Evolutionary conservation across 2,888 invertebrate genomes (phyloP).

Genomic region (Zygothrica quintamaculata): DNA sequence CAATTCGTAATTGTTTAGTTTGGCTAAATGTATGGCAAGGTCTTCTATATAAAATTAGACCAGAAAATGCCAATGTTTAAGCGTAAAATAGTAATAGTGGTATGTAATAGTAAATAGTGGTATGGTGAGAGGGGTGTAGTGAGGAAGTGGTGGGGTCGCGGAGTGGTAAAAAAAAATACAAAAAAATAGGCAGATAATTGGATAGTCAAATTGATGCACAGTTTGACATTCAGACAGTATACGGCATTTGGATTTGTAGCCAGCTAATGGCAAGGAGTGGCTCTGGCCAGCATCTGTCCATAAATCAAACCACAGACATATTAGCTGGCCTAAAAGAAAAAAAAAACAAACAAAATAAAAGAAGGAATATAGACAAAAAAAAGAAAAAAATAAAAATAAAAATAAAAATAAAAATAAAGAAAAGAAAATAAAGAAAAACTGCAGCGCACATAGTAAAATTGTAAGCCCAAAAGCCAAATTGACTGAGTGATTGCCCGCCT

Average conservation of each 20-base stretch:
- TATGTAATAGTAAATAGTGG: not conserved
- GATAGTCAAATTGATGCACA: constrained; percentile 58
- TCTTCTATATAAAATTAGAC: constrained; percentile 10
- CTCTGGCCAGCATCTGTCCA: constrained; percentile 46
- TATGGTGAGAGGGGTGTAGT: not conserved
- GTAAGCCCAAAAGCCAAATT: constrained; percentile 68
- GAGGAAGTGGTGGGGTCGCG: not conserved
- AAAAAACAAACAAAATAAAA: not conserved
- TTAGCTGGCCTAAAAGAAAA: constrained; percentile 41
- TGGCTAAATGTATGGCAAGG: constrained; percentile 5
- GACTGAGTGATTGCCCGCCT: constrained; percentile 69
- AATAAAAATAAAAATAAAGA: not conserved
- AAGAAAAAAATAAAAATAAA: constrained; percentile 13
- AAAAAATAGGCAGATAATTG: constrained; percentile 46
- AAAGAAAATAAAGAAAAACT: constrained; percentile 21
- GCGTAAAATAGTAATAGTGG: not conserved
- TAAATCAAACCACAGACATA: constrained; percentile 68
- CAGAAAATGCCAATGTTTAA: constrained; percentile 27
- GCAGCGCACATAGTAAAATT: constrained; percentile 62
- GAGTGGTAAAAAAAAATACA: not conserved
- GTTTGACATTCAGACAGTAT: constrained; percentile 49
- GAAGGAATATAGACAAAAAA: not conserved
- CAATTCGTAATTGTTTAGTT: constrained; percentile 33
- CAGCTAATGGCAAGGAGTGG: constrained; percentile 55
- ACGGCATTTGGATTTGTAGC: constrained; percentile 42